Conservation (phyloP, 2,113 vertebrate genomes). For the Pluvialis apricaria region DNA sequence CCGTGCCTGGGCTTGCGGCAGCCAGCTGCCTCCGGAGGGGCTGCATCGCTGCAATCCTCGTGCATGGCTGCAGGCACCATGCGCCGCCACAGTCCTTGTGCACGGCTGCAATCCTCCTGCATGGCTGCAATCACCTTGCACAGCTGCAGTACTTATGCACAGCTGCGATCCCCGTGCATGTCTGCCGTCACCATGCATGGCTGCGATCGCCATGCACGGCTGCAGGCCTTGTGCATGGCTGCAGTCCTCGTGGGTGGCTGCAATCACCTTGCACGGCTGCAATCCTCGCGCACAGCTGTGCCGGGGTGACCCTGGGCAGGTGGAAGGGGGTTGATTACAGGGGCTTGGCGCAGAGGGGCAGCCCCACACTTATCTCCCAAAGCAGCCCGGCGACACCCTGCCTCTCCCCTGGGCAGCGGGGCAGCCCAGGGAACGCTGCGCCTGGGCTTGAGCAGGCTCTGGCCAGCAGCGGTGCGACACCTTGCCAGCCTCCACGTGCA, state of each 20-base stretch:
- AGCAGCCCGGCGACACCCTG: neutral
- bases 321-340: neutral
- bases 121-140: neutral
- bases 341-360: neutral
- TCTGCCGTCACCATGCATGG: too few species aligned
- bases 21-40: neutral
- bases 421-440: fast-evolving
- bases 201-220: neutral
- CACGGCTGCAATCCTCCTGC: neutral
- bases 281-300: fast-evolving
- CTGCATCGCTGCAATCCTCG: fast-evolving
- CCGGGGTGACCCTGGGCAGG: neutral
- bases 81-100: neutral
- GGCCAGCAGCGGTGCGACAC: fast-evolving
- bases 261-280: neutral
- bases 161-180: neutral
- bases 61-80: neutral
- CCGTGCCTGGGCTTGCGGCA: fast-evolving
- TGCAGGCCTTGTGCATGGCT: neutral
- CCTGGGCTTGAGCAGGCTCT: neutral
- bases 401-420: neutral
- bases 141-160: fast-evolving
- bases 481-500: neutral
- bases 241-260: neutral
- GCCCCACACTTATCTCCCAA: neutral